Conservation (phyloP, 1,140 invertebrate genomes). For the Hylyphantes graminicola region DNA sequence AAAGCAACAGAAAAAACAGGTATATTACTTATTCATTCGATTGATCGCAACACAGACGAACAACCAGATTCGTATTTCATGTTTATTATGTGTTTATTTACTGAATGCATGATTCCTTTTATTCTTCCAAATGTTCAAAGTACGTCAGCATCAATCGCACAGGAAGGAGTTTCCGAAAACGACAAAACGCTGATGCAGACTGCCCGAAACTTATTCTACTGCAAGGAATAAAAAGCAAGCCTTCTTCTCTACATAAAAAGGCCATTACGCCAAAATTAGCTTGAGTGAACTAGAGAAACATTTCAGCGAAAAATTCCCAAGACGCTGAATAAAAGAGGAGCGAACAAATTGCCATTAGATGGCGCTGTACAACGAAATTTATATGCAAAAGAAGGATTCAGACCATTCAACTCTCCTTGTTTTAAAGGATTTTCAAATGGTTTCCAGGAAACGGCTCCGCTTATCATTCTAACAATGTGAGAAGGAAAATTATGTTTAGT, state of each 20-base stretch:
- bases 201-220: slow-evolving; percentile 21
- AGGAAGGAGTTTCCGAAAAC: not conserved
- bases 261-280: slow-evolving; percentile 52
- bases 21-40: no score
- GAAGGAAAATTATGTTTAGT: slow-evolving; percentile 41
- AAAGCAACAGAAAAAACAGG: no score
- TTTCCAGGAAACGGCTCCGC: slow-evolving; percentile 45
- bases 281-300: slow-evolving; percentile 54
- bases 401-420: slow-evolving; percentile 51
- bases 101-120: no score
- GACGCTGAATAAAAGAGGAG: slow-evolving; percentile 11
- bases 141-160: no score
- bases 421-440: slow-evolving; percentile 43
- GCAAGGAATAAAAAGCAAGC: slow-evolving; percentile 11
- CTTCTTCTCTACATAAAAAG: slow-evolving; percentile 53
- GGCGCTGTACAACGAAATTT: slow-evolving; percentile 20
- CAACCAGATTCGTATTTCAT: no score
- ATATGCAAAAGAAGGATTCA: slow-evolving; percentile 30
- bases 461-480: slow-evolving; percentile 51
- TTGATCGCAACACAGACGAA: no score
- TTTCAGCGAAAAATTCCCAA: slow-evolving; percentile 49
- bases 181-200: slow-evolving; percentile 39
- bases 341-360: slow-evolving; percentile 49
- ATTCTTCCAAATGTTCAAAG: no score
- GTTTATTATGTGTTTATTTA: no score